Percentiles rank a stretch among this genome's conserved stretches.
These are phyloP conservation scores for Gadopsis marmoratus DNA, from an alignment of 2,797 vertebrate genomes.

Conservation along the genomic window DNA sequence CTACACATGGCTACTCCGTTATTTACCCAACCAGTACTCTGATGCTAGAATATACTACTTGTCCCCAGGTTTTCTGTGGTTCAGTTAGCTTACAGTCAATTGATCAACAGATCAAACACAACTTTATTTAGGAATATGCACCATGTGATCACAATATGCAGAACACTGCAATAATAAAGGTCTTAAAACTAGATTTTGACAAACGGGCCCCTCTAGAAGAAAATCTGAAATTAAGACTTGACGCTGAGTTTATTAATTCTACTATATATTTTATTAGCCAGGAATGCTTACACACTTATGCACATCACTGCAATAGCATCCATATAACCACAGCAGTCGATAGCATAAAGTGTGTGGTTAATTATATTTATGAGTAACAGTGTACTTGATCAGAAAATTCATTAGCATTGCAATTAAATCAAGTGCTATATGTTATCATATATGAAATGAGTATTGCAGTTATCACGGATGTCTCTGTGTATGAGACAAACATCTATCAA, in stretches of 20 bases:
- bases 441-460: slow-evolving; percentile 50
- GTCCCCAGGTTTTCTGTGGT: no score
- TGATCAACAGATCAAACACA: not conserved
- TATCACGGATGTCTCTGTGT: slow-evolving; percentile 67
- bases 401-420: slow-evolving; percentile 43
- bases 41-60: no score
- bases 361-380: slow-evolving; percentile 41
- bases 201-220: not conserved
- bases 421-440: slow-evolving; percentile 44
- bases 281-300: slow-evolving; percentile 24
- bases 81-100: not conserved
- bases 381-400: slow-evolving; percentile 43
- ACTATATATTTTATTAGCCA: slow-evolving; percentile 39
- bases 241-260: slow-evolving; percentile 6
- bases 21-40: no score
- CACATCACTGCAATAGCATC: slow-evolving; percentile 16
- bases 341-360: slow-evolving; percentile 26
- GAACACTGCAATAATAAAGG: not conserved
- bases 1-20: no score
- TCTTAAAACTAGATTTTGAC: not conserved
- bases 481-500: slow-evolving; percentile 73
- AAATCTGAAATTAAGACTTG: not conserved
- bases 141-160: not conserved
- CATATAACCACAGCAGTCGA: slow-evolving; percentile 28
- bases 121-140: not conserved